phyloP scores from a whole-genome alignment of 2,888 invertebrate genomes.

The Dinocampus coccinellae region DNA sequence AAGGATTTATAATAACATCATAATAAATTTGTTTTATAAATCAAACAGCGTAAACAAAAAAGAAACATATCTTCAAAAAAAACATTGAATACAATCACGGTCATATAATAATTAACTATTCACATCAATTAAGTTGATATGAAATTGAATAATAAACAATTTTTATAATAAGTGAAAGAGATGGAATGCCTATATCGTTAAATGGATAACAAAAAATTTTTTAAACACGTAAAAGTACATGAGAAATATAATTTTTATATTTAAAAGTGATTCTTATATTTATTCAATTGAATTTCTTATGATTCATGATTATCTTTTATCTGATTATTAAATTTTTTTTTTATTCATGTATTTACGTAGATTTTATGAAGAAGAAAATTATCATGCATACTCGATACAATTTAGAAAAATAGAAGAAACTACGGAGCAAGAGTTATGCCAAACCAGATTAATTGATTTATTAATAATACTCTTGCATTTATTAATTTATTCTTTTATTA shows the following conservation, averaged over 20 bases:
- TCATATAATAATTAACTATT: neutral
- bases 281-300: neutral
- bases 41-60: no score
- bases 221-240: neutral
- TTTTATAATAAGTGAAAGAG: neutral
- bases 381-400: constrained; percentile 25
- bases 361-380: neutral
- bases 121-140: neutral
- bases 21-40: no score
- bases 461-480: neutral
- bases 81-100: neutral
- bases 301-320: neutral
- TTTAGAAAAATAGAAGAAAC: constrained; percentile 39
- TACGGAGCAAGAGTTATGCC: constrained; percentile 15
- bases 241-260: neutral
- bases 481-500: neutral
- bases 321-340: neutral
- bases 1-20: no score
- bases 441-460: constrained; percentile 14
- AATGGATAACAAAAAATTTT: neutral
- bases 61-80: no score
- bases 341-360: neutral
- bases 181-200: no score
- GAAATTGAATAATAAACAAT: neutral
- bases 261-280: neutral